Conservation (phyloP, 2,888 invertebrate species). For the Luperina testacea region DNA sequence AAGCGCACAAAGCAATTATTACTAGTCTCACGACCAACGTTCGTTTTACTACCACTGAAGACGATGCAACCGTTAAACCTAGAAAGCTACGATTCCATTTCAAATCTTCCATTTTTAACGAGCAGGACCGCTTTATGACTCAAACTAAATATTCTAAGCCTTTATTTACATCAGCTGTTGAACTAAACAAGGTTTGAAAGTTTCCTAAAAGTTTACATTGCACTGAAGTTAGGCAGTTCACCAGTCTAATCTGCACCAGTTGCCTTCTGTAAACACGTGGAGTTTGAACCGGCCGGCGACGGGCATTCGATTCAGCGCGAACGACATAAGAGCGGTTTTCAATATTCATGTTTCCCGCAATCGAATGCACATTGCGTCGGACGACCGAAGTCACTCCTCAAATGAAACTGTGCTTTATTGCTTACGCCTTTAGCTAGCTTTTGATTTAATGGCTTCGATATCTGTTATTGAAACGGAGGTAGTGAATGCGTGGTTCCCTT, state of each 20-base stretch:
- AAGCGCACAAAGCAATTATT: conserved; percentile 67
- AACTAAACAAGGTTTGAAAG: conserved; percentile 52
- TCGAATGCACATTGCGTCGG: conserved; percentile 85
- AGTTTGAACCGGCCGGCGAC: conserved; percentile 73
- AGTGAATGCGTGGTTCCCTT: conserved; percentile 71
- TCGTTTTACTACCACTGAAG: conserved; percentile 71
- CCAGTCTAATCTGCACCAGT: conserved; percentile 81
- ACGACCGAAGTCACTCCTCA: conserved; percentile 67
- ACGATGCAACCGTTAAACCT: conserved; percentile 70
- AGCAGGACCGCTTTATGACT: conserved; percentile 64
- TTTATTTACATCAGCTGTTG: conserved; percentile 36
- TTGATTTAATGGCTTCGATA: conserved; percentile 69
- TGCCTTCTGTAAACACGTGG: conserved; percentile 87
- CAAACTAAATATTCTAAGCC: conserved; percentile 48
- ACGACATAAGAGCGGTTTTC: conserved; percentile 87
- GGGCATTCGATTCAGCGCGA: conserved; percentile 81
- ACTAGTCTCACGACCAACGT: conserved; percentile 61
- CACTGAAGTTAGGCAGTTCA: conserved; percentile 77
- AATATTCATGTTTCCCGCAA: conserved; percentile 83
- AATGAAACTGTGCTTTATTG: conserved; percentile 80
- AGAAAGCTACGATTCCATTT: conserved; percentile 70
- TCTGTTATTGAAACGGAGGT: conserved; percentile 75
- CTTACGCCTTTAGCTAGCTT: conserved; percentile 72
- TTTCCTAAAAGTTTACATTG: conserved; percentile 81
- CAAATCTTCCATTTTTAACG: conserved; percentile 66